Conservation (phyloP, 2,888 invertebrate genomes). For the Zelleria hepariella region DNA sequence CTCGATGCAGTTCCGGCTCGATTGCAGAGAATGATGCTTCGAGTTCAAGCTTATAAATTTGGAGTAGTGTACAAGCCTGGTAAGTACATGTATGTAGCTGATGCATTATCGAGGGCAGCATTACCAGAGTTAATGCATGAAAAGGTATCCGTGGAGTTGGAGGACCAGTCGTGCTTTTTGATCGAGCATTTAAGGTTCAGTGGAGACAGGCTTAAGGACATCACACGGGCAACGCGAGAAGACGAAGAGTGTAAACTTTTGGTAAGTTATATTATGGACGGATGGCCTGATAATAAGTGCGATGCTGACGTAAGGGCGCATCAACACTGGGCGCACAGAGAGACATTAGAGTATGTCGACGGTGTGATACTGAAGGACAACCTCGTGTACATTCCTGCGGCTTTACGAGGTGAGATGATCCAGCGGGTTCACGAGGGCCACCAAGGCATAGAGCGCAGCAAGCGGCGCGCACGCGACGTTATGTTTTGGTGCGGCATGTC, state of each 20-base stretch:
- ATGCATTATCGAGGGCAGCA: conserved; percentile 22
- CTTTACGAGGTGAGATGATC: conserved; percentile 5
- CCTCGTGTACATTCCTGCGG: not conserved
- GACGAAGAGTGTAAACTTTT: not conserved
- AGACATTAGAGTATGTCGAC: conserved; percentile 5
- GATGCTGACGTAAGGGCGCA: no score
- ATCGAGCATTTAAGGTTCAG: not conserved
- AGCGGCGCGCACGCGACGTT: conserved; percentile 12
- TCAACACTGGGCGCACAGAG: not conserved
- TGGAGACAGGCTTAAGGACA: not conserved
- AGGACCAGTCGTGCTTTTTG: not conserved
- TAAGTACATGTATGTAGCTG: conserved; percentile 21
- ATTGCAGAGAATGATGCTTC: conserved; percentile 21
- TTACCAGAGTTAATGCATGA: conserved; percentile 2
- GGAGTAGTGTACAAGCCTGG: conserved; percentile 19
- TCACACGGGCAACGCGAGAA: not conserved
- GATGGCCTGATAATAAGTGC: not conserved
- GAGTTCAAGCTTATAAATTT: conserved; percentile 19
- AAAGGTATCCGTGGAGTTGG: conserved; percentile 3
- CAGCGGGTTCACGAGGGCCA: conserved; percentile 10
- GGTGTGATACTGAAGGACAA: conserved; percentile 9
- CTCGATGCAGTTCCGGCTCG: conserved; percentile 14
- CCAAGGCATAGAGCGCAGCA: conserved; percentile 10
- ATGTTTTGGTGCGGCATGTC: conserved; percentile 13
- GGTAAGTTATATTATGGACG: not conserved